Percentiles rank a stretch among this genome's conserved stretches.
These are phyloP conservation scores for Borostomias antarcticus DNA, from an alignment of 2,797 vertebrate genomes.

Conservation along the genomic window DNA sequence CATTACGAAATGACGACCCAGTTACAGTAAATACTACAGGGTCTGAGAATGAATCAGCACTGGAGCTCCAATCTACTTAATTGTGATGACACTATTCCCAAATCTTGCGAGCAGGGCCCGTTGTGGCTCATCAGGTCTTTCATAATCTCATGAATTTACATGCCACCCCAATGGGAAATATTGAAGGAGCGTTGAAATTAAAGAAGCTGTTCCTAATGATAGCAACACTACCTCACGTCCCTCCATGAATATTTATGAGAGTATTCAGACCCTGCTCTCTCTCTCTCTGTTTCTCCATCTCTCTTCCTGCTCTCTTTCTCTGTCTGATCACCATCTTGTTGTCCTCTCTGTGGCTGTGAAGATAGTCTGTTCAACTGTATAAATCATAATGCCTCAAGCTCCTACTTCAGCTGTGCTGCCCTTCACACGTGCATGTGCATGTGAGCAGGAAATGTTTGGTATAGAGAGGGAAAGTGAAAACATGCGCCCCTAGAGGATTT, in stretches of 20 bases:
- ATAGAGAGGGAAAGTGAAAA: too few relatives aligned
- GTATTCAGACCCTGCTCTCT: constrained; percentile 25
- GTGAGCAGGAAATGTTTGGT: too few relatives aligned
- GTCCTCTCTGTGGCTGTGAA: constrained; percentile 10
- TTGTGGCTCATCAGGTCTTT: constrained; percentile 35
- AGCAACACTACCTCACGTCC: constrained; percentile 44
- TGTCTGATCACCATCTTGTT: not conserved
- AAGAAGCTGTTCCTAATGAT: constrained; percentile 61
- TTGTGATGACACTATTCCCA: constrained; percentile 43
- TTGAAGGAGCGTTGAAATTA: constrained; percentile 30
- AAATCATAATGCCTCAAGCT: not conserved
- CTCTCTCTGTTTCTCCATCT: constrained; percentile 12
- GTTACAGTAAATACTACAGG: constrained; percentile 17
- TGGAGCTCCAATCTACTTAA: constrained; percentile 12
- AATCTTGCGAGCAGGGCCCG: constrained; percentile 39
- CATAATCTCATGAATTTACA: constrained; percentile 52
- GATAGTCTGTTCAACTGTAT: not conserved
- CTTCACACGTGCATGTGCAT: too few relatives aligned
- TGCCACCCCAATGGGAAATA: constrained; percentile 36
- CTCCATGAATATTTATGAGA: constrained; percentile 54
- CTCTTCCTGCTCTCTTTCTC: not conserved
- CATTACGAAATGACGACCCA: not conserved
- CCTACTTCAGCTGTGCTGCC: constrained; percentile 12
- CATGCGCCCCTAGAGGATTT: too few relatives aligned
- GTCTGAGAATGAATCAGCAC: constrained; percentile 5